Evolutionary conservation across 2,797 vertebrate species (phyloP).

Genomic region (Chiroxiphia lanceolata): DNA sequence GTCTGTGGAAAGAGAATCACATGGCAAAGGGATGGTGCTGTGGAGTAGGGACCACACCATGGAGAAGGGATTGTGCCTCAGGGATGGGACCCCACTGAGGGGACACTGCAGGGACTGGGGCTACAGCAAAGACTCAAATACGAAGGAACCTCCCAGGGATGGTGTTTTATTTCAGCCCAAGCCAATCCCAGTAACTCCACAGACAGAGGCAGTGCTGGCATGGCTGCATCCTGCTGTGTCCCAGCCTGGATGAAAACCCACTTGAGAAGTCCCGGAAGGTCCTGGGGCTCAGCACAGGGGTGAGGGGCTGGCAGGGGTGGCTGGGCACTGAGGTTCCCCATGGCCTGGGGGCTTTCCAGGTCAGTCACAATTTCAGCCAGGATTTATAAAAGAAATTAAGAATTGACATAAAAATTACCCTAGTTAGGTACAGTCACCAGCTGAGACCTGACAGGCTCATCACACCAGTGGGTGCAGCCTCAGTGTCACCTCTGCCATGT

Average conservation of each 20-base stretch:
- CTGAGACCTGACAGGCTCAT: not conserved
- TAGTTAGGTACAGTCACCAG: not conserved
- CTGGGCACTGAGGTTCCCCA: not conserved
- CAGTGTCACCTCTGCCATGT: accelerated
- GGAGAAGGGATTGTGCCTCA: not conserved
- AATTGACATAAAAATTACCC: not conserved
- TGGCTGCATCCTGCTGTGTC: not conserved
- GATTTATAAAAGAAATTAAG: not conserved
- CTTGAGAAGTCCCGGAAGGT: not conserved
- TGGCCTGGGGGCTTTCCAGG: accelerated
- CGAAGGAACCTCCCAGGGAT: not conserved
- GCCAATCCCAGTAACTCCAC: not conserved
- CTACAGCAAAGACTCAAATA: not conserved
- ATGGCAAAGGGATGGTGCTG: not conserved
- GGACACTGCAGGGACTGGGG: accelerated
- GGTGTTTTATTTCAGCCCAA: not conserved
- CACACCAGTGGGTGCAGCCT: not conserved
- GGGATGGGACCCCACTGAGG: accelerated
- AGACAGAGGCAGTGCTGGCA: not conserved
- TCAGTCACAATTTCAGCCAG: not conserved
- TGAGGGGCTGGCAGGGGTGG: not conserved
- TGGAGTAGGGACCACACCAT: accelerated
- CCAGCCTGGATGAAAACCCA: not conserved
- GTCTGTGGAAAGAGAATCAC: too few relatives aligned
- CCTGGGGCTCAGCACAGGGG: accelerated